A percentile compares a stretch with the other conserved stretches of the same genome.
phyloP scores from a whole-genome alignment of 1,140 invertebrate genomes.

The Lineus longissimus region DNA sequence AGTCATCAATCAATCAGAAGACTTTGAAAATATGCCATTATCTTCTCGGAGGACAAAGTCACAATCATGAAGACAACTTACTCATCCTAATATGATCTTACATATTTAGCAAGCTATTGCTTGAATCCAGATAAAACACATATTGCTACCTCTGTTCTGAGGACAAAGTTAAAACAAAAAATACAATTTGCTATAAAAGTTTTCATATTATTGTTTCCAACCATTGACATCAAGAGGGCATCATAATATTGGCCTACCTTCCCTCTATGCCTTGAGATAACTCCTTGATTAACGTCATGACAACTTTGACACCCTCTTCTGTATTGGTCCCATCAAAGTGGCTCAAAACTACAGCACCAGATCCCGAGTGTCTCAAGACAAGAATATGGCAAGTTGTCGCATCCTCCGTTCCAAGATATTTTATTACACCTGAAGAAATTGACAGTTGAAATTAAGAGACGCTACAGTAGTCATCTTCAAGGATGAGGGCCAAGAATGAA shows the following conservation, averaged over 20 bases:
- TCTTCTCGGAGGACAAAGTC: neutral
- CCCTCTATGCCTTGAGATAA: constrained; percentile 74
- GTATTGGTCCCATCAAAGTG: constrained; percentile 85
- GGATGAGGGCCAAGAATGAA: too few relatives aligned
- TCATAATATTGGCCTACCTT: constrained; percentile 57
- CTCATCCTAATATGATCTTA: too few relatives aligned
- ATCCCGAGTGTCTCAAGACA: constrained; percentile 81
- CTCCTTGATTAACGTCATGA: constrained; percentile 78
- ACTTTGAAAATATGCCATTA: neutral
- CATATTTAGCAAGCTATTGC: too few relatives aligned
- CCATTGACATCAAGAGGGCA: too few relatives aligned
- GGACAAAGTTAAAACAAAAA: too few relatives aligned
- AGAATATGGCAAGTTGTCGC: constrained; percentile 89
- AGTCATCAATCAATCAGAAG: neutral
- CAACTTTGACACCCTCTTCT: constrained; percentile 70
- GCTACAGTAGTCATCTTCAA: neutral
- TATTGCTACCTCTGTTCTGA: too few relatives aligned
- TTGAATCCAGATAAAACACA: too few relatives aligned
- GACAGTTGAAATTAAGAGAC: neutral
- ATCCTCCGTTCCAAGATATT: constrained; percentile 86
- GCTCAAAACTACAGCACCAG: constrained; percentile 78
- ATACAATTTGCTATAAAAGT: too few relatives aligned
- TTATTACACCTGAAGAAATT: constrained; percentile 30
- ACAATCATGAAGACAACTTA: too few relatives aligned
- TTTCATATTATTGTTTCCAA: too few relatives aligned